Base-by-base conservation (phyloP, 2,797 vertebrate genomes). In the Etheostoma nigrum region DNA sequence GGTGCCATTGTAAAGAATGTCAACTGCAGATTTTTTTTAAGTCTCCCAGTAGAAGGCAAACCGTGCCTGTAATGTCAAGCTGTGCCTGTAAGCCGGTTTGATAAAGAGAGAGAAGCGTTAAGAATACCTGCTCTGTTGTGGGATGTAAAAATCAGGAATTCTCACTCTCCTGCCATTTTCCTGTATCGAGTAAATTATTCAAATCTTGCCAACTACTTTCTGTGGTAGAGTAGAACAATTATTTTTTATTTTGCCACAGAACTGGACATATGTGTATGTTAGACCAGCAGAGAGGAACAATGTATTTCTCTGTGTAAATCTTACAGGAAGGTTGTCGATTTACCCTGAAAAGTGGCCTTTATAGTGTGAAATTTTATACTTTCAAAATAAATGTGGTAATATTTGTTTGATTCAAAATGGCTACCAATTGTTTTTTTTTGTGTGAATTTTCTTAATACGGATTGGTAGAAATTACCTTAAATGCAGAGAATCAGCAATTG, bases 331-430 rank as follows among this genome's bases (percentile, higher is more conserved):
- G 90, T 94, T 93, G 93, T 95, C 79, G 84, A 93, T 94, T 94
- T 94, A 95, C 94, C 93, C 93, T 95, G 93, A 94, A 94, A 95
- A 95, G 95, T 96, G 95, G 95, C 95, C 95, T 96, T 96, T 95
- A 95, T 92, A 92, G 95, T 95, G 95, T 96, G 94, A 95, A 94
- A 95, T 96, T 96, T 96, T 96, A 95, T 96, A 96, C 95, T 95
- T 95, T 95, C 86, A 88, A 95, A 96, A 96, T 96, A 96, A 96
- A 96, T 93, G 95, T 96, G 94, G 93, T 95, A 94, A 94, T 95
- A 94, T 95, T 95, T 95, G 95, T 95, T 95, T 95, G 94, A 90
- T 86, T 91, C 91, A 93, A 89, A 78, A 61, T 52, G 77, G 18
- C 79, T 86, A n/a, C 27, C 30, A 64, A 25, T 87, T 86, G 57